Evolutionary conservation across 2,888 invertebrate genomes (phyloP), one percentile per base, ranked within the genome.

Genomic region (Drosophila histrio): DNA sequence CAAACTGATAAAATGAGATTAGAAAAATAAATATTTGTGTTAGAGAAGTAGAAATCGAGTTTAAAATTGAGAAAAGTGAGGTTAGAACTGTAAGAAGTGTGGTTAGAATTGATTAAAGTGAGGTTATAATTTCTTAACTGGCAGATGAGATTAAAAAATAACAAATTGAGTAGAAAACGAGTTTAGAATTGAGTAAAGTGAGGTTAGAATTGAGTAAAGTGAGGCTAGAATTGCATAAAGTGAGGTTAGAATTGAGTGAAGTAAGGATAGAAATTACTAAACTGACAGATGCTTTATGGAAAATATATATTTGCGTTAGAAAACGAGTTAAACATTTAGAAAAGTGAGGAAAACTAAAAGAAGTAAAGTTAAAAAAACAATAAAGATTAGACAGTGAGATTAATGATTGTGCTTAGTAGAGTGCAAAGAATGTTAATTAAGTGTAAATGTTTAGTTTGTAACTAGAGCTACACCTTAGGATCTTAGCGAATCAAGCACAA

Each of bases 401-500:
- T 56, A 59, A 46, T 15, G 15, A 19, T 28, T 19, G 13, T 19
- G 13, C 17, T n/a, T 19, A 43, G 43, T 13, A 15, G 17, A 39
- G 52, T 52, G 43, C 15, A 59, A 26, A 28, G 26, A 65, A 65
- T 75, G 76, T 56, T 54, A 61, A 54, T 39, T 62, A 52, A 50
- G 36, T 50, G 26, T 47, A 46, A 11, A 19, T 22, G n/a, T 22
- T 59, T 73, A 77, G 74, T 54, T 17, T 47, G 34, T 69, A 73
- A 69, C 49, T 60, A 54, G 46, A 53, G 30, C 54, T 76, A 65
- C 24, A 53, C 38, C 46, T 73, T 54, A 74, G 62, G 24, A 17
- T 19, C 46, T 2, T 24, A 13, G 22, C 24, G 0, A 26, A 26
- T 7, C 49, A 39, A 56, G 57, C 67, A 77, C 68, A 47, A 97